phyloP scores from a whole-genome alignment of 2,797 vertebrate species.

The Rhyacichthys aspro region DNA sequence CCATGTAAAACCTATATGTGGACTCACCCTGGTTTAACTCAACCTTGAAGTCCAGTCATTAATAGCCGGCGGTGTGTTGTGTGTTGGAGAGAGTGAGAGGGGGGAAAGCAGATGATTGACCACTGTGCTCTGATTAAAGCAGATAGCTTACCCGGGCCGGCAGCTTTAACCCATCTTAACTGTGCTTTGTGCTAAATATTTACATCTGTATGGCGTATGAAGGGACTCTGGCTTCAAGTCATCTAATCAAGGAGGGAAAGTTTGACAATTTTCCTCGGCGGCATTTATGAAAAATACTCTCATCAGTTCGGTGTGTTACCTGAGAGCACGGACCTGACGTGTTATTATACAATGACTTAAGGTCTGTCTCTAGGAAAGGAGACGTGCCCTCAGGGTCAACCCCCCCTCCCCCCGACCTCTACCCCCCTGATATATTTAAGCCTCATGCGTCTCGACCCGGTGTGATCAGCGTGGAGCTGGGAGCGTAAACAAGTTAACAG shows the following conservation, averaged over 20 bases:
- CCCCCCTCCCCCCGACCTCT: slow-evolving; percentile 24
- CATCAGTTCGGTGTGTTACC: slow-evolving; percentile 23
- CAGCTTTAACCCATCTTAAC: slow-evolving; percentile 48
- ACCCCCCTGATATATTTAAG: slow-evolving; percentile 26
- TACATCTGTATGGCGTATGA: slow-evolving; percentile 61
- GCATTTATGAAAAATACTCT: slow-evolving; percentile 14
- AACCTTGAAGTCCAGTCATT: slow-evolving; percentile 33
- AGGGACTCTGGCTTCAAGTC: slow-evolving; percentile 32
- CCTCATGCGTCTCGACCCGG: slow-evolving; percentile 14
- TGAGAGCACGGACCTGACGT: slow-evolving; percentile 27
- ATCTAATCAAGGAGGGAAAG: slow-evolving; percentile 38
- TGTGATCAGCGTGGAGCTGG: slow-evolving; percentile 43
- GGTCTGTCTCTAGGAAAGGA: slow-evolving; percentile 27
- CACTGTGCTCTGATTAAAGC: slow-evolving; percentile 46
- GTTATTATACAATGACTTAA: slow-evolving; percentile 40
- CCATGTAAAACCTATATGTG: slow-evolving; percentile 33
- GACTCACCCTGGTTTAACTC: slow-evolving; percentile 27
- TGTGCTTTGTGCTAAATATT: slow-evolving; percentile 52
- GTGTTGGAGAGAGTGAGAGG: slow-evolving; percentile 3
- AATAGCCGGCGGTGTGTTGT: slow-evolving; percentile 17
- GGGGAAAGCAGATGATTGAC: slow-evolving; percentile 24
- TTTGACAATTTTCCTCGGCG: slow-evolving; percentile 23
- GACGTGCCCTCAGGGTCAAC: slow-evolving; percentile 50
- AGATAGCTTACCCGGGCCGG: slow-evolving; percentile 38
- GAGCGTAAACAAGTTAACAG: slow-evolving; percentile 57